phyloP scores from a whole-genome alignment of 2,797 vertebrate genomes.

The Labeo calbasu region DNA sequence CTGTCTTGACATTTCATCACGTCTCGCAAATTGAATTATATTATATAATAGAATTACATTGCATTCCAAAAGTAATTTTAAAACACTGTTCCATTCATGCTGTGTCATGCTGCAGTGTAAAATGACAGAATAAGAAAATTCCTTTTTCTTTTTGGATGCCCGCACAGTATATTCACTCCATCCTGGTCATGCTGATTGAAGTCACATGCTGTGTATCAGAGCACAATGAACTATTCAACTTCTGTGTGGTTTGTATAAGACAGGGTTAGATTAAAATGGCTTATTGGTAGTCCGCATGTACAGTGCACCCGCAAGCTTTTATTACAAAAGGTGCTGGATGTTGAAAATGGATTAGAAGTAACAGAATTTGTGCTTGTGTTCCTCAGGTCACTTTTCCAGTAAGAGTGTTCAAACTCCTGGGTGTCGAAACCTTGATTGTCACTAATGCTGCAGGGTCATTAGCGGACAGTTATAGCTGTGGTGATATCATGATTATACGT shows the following conservation, averaged over 20 bases:
- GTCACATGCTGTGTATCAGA: conserved; percentile 69
- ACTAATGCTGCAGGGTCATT: conserved; percentile 85
- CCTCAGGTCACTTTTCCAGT: conserved; percentile 83
- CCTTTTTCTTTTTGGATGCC: conserved; percentile 23
- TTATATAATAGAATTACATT: background rate
- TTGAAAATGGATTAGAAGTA: conserved; percentile 15
- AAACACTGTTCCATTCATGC: conserved; percentile 14
- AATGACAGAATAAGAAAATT: background rate
- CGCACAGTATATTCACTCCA: conserved; percentile 10
- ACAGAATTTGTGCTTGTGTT: conserved; percentile 8
- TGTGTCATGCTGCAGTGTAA: conserved; percentile 24
- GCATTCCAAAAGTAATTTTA: conserved; percentile 11
- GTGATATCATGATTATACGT: conserved; percentile 86
- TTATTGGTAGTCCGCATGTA: background rate
- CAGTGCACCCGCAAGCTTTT: conserved; percentile 23
- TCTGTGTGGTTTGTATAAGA: conserved; percentile 62
- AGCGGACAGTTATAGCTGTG: conserved; percentile 75
- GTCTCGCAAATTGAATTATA: background rate
- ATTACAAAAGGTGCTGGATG: conserved; percentile 1
- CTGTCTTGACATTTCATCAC: background rate
- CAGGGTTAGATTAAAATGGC: conserved; percentile 24
- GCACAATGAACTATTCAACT: conserved; percentile 48
- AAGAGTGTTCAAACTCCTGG: conserved; percentile 82
- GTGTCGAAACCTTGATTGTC: conserved; percentile 82
- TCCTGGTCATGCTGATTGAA: conserved; percentile 45